Conservation (phyloP, 2,113 vertebrate species). For the Tor tambroides region DNA sequence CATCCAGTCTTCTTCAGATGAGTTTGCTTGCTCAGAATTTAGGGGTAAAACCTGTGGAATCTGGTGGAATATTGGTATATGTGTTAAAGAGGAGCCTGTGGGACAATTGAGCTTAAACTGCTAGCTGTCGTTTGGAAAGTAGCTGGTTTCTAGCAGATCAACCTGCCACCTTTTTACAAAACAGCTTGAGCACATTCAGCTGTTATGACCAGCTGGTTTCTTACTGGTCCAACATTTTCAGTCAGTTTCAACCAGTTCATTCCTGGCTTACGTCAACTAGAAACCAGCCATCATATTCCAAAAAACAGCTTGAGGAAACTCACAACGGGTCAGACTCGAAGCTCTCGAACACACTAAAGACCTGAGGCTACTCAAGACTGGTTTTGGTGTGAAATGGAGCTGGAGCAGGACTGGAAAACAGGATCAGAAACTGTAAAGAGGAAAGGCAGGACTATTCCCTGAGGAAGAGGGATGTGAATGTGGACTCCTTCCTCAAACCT, state of each 20-base stretch:
- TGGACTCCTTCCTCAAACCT: constrained; percentile 1
- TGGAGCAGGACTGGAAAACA: neutral
- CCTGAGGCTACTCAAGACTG: neutral
- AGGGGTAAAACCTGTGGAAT: neutral
- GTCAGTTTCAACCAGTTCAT: neutral
- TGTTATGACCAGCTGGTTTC: neutral
- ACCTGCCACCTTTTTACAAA: no score
- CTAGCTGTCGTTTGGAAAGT: no score
- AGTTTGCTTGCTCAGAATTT: no score
- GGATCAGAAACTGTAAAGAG: neutral
- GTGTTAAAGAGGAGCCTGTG: neutral
- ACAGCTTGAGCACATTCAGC: no score
- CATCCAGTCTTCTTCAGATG: no score
- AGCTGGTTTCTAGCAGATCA: no score
- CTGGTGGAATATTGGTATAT: neutral
- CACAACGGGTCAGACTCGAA: neutral
- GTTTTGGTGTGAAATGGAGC: neutral
- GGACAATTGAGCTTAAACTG: neutral
- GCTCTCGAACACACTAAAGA: no score
- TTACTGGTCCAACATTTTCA: neutral
- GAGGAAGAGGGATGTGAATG: neutral
- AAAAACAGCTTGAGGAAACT: neutral
- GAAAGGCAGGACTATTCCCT: no score
- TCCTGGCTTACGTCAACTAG: neutral
- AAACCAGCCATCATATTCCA: neutral